Conservation (phyloP, 2,888 invertebrate species). For the Dyspetes luteomarginatus region DNA sequence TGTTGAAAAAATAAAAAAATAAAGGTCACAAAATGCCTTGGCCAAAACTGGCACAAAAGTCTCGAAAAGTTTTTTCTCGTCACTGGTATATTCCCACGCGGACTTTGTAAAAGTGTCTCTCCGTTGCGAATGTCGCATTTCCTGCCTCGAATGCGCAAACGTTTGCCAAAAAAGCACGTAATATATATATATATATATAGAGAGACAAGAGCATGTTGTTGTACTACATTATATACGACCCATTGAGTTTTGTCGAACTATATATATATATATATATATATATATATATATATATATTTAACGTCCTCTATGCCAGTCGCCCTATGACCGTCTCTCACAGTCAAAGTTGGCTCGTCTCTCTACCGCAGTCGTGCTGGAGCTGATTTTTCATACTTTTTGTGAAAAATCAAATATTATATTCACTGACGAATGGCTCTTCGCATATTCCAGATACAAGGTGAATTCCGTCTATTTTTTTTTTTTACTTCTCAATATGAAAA, state of each 20-base stretch:
- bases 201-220: not conserved
- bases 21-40: not conserved
- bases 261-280: not conserved
- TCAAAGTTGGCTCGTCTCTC: constrained; percentile 39
- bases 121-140: constrained; percentile 67
- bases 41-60: not conserved
- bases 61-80: not conserved
- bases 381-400: not conserved
- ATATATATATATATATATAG: not conserved
- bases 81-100: not conserved
- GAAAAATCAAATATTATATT: not conserved
- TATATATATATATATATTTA: constrained; percentile 10
- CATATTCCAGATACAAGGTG: constrained; percentile 75
- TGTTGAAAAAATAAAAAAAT: too few relatives aligned
- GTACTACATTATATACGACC: not conserved
- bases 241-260: not conserved
- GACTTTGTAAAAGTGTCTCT: constrained; percentile 5
- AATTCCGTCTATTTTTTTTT: constrained; percentile 41
- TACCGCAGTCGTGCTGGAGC: constrained; percentile 21
- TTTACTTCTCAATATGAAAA: not conserved
- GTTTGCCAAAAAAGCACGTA: constrained; percentile 70
- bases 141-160: constrained; percentile 71
- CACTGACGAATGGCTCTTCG: constrained; percentile 70
- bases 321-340: constrained; percentile 31
- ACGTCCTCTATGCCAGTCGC: constrained; percentile 7